These are phyloP conservation scores for Tigriopus californicus DNA, from an alignment of 2,888 invertebrate genomes.

Conservation along the genomic window DNA sequence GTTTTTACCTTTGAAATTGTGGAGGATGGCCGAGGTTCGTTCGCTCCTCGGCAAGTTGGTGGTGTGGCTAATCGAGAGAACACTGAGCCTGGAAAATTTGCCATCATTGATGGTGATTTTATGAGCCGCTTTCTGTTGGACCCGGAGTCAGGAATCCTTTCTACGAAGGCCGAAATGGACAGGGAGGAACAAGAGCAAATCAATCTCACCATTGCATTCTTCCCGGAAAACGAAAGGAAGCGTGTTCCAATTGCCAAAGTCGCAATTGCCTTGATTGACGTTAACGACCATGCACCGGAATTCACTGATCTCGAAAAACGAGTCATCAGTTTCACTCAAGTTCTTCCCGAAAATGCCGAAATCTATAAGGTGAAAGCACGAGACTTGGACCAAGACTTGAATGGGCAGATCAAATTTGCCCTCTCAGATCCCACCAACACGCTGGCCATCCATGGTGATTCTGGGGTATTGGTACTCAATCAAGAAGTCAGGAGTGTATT, in stretches of 20 bases:
- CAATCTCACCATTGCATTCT: slow-evolving; percentile 49
- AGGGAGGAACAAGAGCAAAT: slow-evolving; percentile 59
- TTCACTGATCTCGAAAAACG: slow-evolving; percentile 19
- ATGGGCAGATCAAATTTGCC: not conserved
- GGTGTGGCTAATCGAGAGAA: slow-evolving; percentile 32
- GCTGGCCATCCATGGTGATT: no score
- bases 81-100: not conserved
- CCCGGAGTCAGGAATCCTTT: no score
- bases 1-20: slow-evolving; percentile 61
- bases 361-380: no score
- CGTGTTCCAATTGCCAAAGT: slow-evolving; percentile 12
- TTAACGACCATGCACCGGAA: slow-evolving; percentile 25
- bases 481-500: slow-evolving; percentile 23
- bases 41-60: slow-evolving; percentile 49
- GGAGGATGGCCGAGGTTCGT: slow-evolving; percentile 47
- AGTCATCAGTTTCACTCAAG: no score
- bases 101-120: slow-evolving; percentile 10
- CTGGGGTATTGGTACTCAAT: no score
- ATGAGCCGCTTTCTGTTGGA: no score
- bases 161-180: slow-evolving; percentile 55
- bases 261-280: slow-evolving; percentile 42
- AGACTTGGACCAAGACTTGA: no score
- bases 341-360: no score
- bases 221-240: no score
- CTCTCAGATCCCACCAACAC: no score